phyloP scores from a whole-genome alignment of 2,888 invertebrate species.

The Hypercompe scribonia region DNA sequence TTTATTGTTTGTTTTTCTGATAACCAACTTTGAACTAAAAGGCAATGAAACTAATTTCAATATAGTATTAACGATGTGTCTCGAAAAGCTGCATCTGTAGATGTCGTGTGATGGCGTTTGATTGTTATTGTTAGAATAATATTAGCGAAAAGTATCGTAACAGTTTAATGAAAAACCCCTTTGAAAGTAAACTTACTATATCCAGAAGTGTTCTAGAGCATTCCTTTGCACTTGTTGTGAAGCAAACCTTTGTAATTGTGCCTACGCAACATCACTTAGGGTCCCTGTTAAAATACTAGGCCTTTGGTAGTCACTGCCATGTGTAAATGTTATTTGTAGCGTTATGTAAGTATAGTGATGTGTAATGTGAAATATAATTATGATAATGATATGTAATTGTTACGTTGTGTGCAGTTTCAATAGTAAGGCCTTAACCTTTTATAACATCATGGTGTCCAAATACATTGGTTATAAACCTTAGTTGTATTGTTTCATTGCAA shows the following conservation, averaged over 20 bases:
- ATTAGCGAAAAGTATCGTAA: not conserved
- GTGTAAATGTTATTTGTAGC: conserved; percentile 35
- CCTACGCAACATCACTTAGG: conserved; percentile 32
- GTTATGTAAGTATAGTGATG: conserved; percentile 39
- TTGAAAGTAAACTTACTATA: not conserved
- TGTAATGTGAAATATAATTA: conserved; percentile 28
- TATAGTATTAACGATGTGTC: not conserved
- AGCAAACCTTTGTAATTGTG: conserved; percentile 43
- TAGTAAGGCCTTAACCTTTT: conserved; percentile 46
- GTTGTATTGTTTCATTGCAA: not conserved
- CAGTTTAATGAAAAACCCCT: not conserved
- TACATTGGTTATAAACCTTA: conserved; percentile 60
- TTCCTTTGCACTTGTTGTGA: conserved; percentile 28
- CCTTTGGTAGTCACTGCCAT: not conserved
- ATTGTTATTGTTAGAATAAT: not conserved
- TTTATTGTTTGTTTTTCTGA: too few species aligned
- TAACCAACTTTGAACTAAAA: too few species aligned
- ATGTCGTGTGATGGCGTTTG: not conserved
- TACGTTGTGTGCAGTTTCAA: conserved; percentile 50
- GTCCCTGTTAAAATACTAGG: not conserved
- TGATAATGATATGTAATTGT: conserved; percentile 39
- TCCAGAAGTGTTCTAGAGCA: conserved; percentile 2
- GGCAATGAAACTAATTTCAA: too few species aligned
- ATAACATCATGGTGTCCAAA: conserved; percentile 51
- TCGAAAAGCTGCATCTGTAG: not conserved